Evolutionary conservation across 30 jellyfish, hydroid and myxozoan species (phyloP).

Genomic region (Aurelia coerulea): DNA sequence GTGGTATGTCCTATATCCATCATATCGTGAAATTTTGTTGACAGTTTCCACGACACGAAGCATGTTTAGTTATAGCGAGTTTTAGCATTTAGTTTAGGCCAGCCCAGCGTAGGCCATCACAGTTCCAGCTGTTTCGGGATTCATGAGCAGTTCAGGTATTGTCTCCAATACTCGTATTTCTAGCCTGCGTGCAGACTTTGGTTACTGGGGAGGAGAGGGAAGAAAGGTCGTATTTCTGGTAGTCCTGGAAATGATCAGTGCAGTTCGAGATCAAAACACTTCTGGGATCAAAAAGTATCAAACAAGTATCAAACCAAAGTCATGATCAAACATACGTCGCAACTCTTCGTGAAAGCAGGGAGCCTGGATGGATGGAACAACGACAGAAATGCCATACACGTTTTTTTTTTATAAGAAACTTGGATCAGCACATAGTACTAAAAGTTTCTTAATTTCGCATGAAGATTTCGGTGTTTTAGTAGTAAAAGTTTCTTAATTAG

Average conservation of each 20-base stretch:
- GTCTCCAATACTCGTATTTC: background rate
- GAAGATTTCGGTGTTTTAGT: too few relatives aligned
- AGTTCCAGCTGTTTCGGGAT: too few relatives aligned
- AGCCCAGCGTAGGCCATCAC: background rate
- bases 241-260: background rate
- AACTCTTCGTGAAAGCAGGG: background rate
- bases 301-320: background rate
- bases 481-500: too few relatives aligned
- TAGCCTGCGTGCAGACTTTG: background rate
- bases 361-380: background rate
- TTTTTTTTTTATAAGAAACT: too few relatives aligned
- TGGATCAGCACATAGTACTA: too few relatives aligned
- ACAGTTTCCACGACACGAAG: background rate
- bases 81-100: too few relatives aligned
- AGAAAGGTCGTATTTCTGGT: background rate
- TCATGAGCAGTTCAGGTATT: background rate
- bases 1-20: background rate
- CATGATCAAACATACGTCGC: background rate
- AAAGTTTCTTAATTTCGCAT: too few relatives aligned
- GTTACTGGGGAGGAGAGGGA: too few relatives aligned
- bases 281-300: background rate
- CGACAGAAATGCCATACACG: too few relatives aligned
- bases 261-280: background rate
- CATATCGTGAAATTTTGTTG: conserved; percentile 8
- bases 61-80: background rate